Evolutionary conservation across 2,888 invertebrate genomes (phyloP), one percentile per base, ranked within the genome.

Genomic region (Glyphotaelius pellucidus): DNA sequence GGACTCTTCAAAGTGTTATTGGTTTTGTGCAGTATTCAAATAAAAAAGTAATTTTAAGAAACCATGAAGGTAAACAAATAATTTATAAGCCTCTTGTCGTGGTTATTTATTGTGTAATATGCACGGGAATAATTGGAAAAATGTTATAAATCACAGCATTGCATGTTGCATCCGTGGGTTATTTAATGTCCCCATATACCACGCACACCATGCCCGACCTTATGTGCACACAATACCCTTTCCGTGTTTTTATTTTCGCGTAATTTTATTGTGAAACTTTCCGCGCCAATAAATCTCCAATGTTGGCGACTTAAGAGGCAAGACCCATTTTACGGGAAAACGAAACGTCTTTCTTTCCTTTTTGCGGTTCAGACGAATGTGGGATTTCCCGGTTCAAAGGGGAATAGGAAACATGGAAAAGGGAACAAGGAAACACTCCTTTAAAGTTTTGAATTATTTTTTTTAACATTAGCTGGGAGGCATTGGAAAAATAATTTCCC

Each of bases 271-370:
- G 79, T 79, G 89, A 85, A 90, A 87, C 35, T 83, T 92, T 91
- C 92, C 89, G 42, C 86, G 83, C 87, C 90, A 84, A 91, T 92
- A 92, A 92, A 92, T 92, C 91, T 92, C 88, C 14, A 42, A 38
- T 81, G 35, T 84, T 87, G 91, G 83, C 88, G 88, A 86, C 91
- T 92, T 90, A 91, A 92, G 91, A 91, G 92, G 91, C 90, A 90
- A 47, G 88, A 38, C 42, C 88, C 88, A n/a, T 79, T 89, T 89
- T 79, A 19, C 88, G 79, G 88, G 67, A 32, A 42, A 38, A 38
- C 81, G 30, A 25, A 47, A 79, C 79, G 11, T 89, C 88, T 89
- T 89, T 38, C 25, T 67, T 85, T 90, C 79, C 67, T 80, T 89
- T 89, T 89, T 89, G 79, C 35, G 80, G 88, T 80, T 89, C 79